Percentiles rank a stretch among this genome's conserved stretches.
phyloP scores from a whole-genome alignment of 2,888 invertebrate genomes.

The Lingula anatina region DNA sequence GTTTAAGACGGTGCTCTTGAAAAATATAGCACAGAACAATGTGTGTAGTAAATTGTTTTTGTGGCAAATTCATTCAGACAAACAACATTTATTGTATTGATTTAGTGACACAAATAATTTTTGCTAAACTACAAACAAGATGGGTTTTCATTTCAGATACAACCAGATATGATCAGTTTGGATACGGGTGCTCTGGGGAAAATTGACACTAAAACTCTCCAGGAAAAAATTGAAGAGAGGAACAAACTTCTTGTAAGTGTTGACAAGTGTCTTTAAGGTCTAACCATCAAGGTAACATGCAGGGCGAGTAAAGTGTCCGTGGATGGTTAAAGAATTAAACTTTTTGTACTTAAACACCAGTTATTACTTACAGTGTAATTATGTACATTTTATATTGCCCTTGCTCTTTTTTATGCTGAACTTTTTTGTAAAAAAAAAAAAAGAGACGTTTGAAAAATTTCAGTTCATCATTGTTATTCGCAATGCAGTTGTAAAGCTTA shows the following conservation, averaged over 20 bases:
- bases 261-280: not conserved
- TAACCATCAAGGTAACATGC: not conserved
- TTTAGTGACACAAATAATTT: not conserved
- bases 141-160: slow-evolving; percentile 60
- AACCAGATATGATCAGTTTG: slow-evolving; percentile 85
- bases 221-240: slow-evolving; percentile 73
- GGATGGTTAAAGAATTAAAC: slow-evolving; percentile 4
- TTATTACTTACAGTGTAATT: slow-evolving; percentile 2
- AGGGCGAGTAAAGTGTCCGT: slow-evolving; percentile 5
- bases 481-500: too few relatives aligned
- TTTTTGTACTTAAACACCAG: too few relatives aligned
- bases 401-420: slow-evolving; percentile 19
- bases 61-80: too few relatives aligned
- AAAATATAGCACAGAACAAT: too few relatives aligned
- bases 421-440: too few relatives aligned
- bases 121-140: not conserved
- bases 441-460: too few relatives aligned
- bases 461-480: too few relatives aligned
- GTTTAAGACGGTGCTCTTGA: too few relatives aligned
- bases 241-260: slow-evolving; percentile 36
- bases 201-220: slow-evolving; percentile 74
- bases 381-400: not conserved
- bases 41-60: too few relatives aligned
- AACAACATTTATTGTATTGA: too few relatives aligned
- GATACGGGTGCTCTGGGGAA: slow-evolving; percentile 77